phyloP scores from a whole-genome alignment of 2,113 vertebrate species.

The Romanogobio albipinnatus region DNA sequence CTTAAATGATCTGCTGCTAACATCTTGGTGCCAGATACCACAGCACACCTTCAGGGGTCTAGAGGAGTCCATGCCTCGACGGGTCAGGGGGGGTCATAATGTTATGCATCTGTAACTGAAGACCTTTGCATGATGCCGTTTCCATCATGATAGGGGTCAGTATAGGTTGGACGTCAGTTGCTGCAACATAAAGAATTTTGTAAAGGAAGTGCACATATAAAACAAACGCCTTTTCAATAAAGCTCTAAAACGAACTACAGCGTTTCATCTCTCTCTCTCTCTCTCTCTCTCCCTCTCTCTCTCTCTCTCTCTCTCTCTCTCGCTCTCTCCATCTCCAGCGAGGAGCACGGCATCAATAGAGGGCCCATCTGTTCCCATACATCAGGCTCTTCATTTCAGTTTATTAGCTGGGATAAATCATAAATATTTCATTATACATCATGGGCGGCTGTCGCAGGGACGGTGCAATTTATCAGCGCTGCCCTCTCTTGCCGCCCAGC shows the following conservation, averaged over 20 bases:
- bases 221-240: constrained; percentile 24
- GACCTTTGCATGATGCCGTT: neutral
- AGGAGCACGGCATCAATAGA: constrained; percentile 73
- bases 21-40: too few species aligned
- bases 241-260: constrained; percentile 33
- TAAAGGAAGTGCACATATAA: neutral
- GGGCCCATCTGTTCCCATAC: constrained; percentile 89
- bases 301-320: neutral
- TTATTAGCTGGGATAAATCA: constrained; percentile 96
- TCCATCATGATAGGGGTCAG: neutral
- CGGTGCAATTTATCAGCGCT: constrained; percentile 88
- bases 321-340: constrained; percentile 55
- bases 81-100: too few species aligned
- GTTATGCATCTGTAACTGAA: too few species aligned
- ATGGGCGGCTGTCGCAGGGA: constrained; percentile 77
- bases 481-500: constrained; percentile 79
- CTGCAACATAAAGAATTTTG: neutral
- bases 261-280: constrained; percentile 28
- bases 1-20: too few species aligned
- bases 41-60: too few species aligned
- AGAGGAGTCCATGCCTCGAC: too few species aligned
- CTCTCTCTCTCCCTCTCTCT: constrained; percentile 58
- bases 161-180: neutral
- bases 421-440: constrained; percentile 93
- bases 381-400: constrained; percentile 90